Base-by-base conservation (phyloP, 2,797 vertebrate species). In the Sebastes oblongus region DNA sequence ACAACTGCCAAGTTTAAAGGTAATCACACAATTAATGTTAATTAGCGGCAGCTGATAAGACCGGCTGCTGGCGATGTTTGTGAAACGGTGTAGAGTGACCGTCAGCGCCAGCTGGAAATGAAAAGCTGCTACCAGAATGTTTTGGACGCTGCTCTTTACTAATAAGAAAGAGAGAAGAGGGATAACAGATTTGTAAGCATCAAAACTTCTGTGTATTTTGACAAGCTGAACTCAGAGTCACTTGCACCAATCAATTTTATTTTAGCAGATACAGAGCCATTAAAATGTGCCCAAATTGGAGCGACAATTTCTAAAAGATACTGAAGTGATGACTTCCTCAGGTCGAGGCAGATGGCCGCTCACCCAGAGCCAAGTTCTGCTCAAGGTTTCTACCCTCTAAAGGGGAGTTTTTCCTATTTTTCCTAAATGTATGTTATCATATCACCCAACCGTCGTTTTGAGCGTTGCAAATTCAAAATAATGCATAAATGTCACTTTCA, bases 31-130 rank as follows among this genome's bases (percentile, higher is more conserved):
- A 58, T 65, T 36, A 36, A 6, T 7, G 36, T 52, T 59, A 34
- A 71, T 75, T 66, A 59, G 36, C 30, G 2, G 24, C 72, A 76
- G 60, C 55, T 61, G 73, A 76, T 32, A 6, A 14, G 61, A 77
- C 55, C 61, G 50, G 24, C 67, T 72, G 67, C 27, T 2, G 18
- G 34, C 34, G 5, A 34, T 24, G 54, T 24, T 32, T 13, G 36
- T 39, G 39, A 71, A 56, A 58, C 10, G 5, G 55, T 11, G n/a
- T 4, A 60, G 46, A 56, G 30, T 2, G 10, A 27, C 52, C 1
- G 6, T 50, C 46, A 3, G 52, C 4, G 18, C 25, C 50, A 70
- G 78, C 27, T 65, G 60, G 73, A 59, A 52, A 75, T 66, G 22
- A 76, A 30, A 66, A 20, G 52, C 72, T 59, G 66, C 71, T 39